Conservation (phyloP, 2,888 invertebrate species). For the Melieria picta region DNA sequence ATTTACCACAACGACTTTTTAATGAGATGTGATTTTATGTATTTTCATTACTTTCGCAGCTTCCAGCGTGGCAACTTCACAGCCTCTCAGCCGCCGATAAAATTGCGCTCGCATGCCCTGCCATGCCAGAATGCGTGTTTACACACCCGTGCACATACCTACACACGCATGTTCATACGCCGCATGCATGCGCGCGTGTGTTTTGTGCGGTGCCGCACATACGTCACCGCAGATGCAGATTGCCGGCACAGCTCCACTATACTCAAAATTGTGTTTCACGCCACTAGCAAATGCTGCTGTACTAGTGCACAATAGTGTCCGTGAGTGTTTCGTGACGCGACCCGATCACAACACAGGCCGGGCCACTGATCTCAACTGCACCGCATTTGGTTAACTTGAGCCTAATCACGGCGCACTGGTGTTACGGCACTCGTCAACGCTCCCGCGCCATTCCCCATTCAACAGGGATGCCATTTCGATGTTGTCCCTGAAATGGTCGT, state of each 20-base stretch:
- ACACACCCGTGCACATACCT: not conserved
- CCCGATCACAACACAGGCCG: conserved; percentile 30
- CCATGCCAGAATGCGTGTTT: not conserved
- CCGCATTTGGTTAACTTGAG: conserved; percentile 29
- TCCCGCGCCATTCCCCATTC: too few relatives aligned
- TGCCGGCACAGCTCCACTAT: too few relatives aligned
- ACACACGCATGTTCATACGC: not conserved
- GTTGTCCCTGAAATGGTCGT: too few relatives aligned
- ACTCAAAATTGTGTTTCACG: not conserved
- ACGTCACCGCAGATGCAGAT: too few relatives aligned
- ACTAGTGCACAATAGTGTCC: not conserved
- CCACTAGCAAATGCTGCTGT: not conserved
- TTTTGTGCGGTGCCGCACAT: too few relatives aligned
- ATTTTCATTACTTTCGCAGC: conserved; percentile 7
- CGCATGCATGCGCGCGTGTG: too few relatives aligned
- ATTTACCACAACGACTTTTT: conserved; percentile 36
- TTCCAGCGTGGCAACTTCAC: too few relatives aligned
- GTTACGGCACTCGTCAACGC: too few relatives aligned
- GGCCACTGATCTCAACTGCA: conserved; percentile 33
- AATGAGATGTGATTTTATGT: conserved; percentile 31
- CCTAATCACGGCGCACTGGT: conserved; percentile 8
- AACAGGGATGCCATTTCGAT: too few relatives aligned
- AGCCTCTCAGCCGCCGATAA: too few relatives aligned
- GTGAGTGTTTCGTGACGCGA: conserved; percentile 30
- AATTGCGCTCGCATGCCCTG: too few relatives aligned